Conservation (phyloP, 2,113 vertebrate genomes). For the Callopanchax toddi region DNA sequence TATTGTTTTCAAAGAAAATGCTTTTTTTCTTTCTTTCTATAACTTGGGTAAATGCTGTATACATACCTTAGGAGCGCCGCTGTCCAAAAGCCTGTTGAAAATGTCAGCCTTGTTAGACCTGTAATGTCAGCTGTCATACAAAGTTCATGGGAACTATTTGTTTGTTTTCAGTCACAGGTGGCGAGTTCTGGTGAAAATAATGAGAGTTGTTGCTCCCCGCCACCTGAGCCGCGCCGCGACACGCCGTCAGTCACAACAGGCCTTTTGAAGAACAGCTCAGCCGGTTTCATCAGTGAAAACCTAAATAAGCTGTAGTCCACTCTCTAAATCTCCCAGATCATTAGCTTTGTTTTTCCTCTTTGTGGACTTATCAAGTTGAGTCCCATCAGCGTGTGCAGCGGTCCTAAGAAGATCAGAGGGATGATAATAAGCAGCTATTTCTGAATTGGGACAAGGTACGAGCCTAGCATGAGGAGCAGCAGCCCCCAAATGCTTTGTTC, state of each 20-base stretch:
- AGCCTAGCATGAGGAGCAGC: constrained; percentile 32
- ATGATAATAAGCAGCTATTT: constrained; percentile 72
- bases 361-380: constrained; percentile 50
- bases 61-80: not conserved
- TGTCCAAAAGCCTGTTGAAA: not conserved
- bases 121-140: not conserved
- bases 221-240: constrained; percentile 3
- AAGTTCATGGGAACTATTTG: constrained; percentile 15
- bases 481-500: constrained; percentile 53
- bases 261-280: constrained; percentile 31
- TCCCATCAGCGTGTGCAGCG: constrained; percentile 47
- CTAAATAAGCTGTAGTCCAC: constrained; percentile 32
- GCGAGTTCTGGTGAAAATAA: constrained; percentile 9
- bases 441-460: constrained; percentile 56
- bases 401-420: constrained; percentile 70
- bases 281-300: constrained; percentile 33
- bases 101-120: not conserved
- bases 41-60: not conserved
- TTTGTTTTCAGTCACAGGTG: constrained; percentile 19
- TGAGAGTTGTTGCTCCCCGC: not conserved
- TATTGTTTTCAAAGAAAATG: constrained; percentile 4
- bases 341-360: constrained; percentile 52
- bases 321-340: constrained; percentile 55
- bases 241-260: constrained; percentile 7
- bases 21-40: not conserved